Conservation (phyloP, 2,888 invertebrate genomes). For the Deilephila elpenor region DNA sequence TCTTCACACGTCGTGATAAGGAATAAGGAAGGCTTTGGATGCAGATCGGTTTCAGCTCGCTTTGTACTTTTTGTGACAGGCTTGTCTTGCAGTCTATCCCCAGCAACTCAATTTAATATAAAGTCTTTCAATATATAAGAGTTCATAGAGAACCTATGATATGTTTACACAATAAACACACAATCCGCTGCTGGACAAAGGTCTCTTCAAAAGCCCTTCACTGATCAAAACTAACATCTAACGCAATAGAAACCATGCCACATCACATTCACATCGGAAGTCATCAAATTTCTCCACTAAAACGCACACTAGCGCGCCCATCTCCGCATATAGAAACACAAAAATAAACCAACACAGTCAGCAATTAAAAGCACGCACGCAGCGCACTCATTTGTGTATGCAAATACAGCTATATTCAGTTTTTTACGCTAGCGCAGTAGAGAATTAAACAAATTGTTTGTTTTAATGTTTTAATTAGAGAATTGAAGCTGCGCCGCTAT, state of each 20-base stretch:
- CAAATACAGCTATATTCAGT: slow-evolving; percentile 62
- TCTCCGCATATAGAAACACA: slow-evolving; percentile 38
- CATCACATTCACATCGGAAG: background rate
- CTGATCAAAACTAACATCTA: too few species aligned
- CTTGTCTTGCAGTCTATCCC: too few species aligned
- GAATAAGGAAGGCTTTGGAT: too few species aligned
- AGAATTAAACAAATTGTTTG: slow-evolving; percentile 66
- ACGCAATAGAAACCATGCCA: background rate
- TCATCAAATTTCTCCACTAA: background rate
- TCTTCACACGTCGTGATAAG: too few species aligned
- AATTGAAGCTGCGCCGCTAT: slow-evolving; percentile 62
- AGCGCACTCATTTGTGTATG: slow-evolving; percentile 63
- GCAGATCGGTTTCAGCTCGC: too few species aligned
- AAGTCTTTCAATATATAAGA: too few species aligned
- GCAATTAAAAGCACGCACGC: slow-evolving; percentile 67
- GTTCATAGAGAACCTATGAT: too few species aligned
- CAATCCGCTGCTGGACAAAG: too few species aligned
- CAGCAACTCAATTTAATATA: too few species aligned
- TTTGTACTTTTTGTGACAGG: too few species aligned
- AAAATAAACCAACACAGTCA: slow-evolving; percentile 54
- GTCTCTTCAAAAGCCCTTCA: too few species aligned
- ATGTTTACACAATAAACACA: too few species aligned
- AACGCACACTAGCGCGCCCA: background rate
- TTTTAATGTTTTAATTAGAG: slow-evolving; percentile 76
- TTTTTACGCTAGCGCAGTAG: slow-evolving; percentile 48